Base-by-base conservation (phyloP, 1,140 invertebrate species). In the Phocides pigmalion region DNA sequence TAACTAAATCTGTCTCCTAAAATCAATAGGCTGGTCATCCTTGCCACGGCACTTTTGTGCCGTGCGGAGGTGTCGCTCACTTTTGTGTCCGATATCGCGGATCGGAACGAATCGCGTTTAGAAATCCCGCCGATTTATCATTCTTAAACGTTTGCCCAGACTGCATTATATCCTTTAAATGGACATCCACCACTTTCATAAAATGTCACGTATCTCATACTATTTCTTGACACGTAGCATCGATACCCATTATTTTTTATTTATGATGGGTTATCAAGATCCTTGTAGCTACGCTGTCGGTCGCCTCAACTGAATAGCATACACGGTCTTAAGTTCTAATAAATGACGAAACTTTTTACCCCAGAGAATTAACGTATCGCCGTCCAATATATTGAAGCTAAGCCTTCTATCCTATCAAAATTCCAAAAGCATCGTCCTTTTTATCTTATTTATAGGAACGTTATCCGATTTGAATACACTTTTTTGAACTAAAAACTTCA, bases 91-190 rank as follows among this genome's bases (percentile, higher is more conserved):
- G 66, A 72, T 78, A 74, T 74, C 64, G 74, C 68, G 64, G 75
- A 74, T 68, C 76, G 88, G 88, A 90, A 90, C 86, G 88, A 90
- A 90, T 90, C 74, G 82, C 54, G 74, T 62, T 79, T 81, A 83
- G 78, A 89, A 86, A 79, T 78, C 32, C 63, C 37, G 54, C 72
- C 84, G 84, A 90, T 90, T 89, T 89, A 89, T 90, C 88, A 90
- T 90, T 82, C 84, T 88, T 87, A 90, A 90, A 84, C 72, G 76
- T 78, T 85, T 37, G 76, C 62, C 81, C 68, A 69, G 66, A 72
- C 74, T 78, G 77, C 73, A 77, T 76, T 78, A 74, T 81, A 65
- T 65, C 70, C 66, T 73, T 66, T 81, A 82, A 83, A 87, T 84
- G 87, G 87, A 82, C 84, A 80, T 87, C 83, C 77, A 76, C 39